Percentiles rank a stretch among this genome's conserved stretches.
phyloP scores from a whole-genome alignment of 2,797 vertebrate genomes.

The Scomberomorus guttatus region DNA sequence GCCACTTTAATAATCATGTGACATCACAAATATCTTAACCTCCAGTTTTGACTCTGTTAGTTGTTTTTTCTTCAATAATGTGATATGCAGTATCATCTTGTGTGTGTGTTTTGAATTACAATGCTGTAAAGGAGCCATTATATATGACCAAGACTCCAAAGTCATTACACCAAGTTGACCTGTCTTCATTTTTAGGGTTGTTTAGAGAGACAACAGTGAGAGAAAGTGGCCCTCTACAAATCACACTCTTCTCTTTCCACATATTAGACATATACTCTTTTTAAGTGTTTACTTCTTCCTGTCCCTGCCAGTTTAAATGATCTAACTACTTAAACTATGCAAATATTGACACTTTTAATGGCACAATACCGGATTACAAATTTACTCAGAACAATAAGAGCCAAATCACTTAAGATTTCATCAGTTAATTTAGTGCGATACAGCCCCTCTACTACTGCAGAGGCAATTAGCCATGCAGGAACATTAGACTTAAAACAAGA shows the following conservation, averaged over 20 bases:
- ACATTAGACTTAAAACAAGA: background rate
- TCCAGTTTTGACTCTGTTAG: too few relatives aligned
- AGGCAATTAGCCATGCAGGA: background rate
- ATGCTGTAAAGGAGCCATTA: too few relatives aligned
- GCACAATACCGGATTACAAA: background rate
- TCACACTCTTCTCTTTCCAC: background rate
- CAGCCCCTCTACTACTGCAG: background rate
- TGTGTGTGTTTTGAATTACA: too few relatives aligned
- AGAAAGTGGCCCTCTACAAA: background rate
- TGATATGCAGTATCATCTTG: too few relatives aligned
- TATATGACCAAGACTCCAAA: background rate
- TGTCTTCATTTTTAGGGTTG: background rate
- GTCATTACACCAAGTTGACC: background rate
- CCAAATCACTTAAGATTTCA: background rate
- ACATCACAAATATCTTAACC: too few relatives aligned
- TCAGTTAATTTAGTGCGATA: background rate
- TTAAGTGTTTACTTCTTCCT: background rate
- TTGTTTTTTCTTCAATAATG: too few relatives aligned
- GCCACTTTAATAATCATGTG: too few relatives aligned
- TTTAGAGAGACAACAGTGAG: background rate
- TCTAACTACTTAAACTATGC: background rate
- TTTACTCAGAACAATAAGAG: background rate
- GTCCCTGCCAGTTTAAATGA: background rate
- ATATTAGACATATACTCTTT: background rate
- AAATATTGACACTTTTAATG: background rate